These are phyloP conservation scores for Megathymus violae DNA, from an alignment of 1,140 invertebrate species.

Conservation along the genomic window DNA sequence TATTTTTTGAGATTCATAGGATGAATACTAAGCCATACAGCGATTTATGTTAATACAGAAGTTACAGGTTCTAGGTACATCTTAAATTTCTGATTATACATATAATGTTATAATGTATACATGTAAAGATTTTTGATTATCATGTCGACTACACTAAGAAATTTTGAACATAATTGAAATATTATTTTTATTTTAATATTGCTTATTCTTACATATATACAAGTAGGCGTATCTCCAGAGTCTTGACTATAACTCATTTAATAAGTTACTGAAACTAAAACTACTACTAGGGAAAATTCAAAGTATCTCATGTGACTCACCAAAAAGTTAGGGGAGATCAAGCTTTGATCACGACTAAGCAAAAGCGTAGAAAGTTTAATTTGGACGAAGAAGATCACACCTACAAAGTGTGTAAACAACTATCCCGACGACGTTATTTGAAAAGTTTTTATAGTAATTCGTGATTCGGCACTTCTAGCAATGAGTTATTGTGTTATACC, in stretches of 20 bases:
- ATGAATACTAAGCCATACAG: no score
- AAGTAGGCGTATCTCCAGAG: background rate
- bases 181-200: no score
- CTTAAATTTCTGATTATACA: no score
- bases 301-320: background rate
- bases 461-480: slow-evolving; percentile 12
- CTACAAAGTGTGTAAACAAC: slow-evolving; percentile 27
- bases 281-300: background rate
- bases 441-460: slow-evolving; percentile 29
- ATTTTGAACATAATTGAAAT: no score
- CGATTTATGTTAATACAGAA: no score
- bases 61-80: no score
- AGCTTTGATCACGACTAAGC: background rate
- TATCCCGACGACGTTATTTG: slow-evolving; percentile 9
- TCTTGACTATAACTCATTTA: background rate
- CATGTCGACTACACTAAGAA: no score
- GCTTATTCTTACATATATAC: no score
- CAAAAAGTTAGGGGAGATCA: background rate
- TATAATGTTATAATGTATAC: no score
- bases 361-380: slow-evolving; percentile 14
- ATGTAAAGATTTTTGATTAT: no score
- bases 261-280: background rate
- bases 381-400: slow-evolving; percentile 11
- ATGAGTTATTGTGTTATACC: slow-evolving; percentile 15
- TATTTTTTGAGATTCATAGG: no score